Conservation (phyloP, 2,113 vertebrate species). For the Prunella himalayana region DNA sequence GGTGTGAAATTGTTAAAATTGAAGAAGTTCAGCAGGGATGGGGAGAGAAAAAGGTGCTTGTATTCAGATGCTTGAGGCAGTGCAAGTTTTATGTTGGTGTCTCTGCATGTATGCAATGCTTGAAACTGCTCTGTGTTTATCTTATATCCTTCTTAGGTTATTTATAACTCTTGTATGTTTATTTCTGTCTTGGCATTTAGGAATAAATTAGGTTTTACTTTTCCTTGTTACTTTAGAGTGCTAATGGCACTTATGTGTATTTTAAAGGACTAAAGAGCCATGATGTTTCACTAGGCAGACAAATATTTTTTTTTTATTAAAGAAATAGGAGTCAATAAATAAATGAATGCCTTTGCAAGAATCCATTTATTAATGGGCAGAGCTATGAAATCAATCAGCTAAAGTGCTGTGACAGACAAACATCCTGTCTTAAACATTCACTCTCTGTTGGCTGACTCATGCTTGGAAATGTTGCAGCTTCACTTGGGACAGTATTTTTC, state of each 20-base stretch:
- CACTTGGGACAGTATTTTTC: not conserved
- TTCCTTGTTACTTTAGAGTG: not conserved
- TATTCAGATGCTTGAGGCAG: not conserved
- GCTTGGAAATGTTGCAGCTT: not conserved
- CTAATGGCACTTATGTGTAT: not conserved
- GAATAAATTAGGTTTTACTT: not conserved
- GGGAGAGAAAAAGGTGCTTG: not conserved
- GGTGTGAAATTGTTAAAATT: not conserved
- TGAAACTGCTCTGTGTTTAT: not conserved
- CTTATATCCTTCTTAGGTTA: not conserved
- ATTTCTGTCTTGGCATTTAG: not conserved
- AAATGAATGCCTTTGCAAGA: not conserved
- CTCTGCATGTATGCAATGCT: not conserved
- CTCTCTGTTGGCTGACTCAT: not conserved
- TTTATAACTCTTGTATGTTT: not conserved
- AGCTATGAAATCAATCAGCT: not conserved
- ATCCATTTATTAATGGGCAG: not conserved
- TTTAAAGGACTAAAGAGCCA: not conserved
- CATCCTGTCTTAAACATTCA: accelerated
- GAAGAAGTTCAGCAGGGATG: accelerated
- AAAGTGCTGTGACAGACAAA: not conserved
- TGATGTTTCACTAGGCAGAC: not conserved
- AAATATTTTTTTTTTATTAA: not conserved
- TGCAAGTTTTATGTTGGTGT: not conserved
- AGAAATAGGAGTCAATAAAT: not conserved